Base-by-base conservation (phyloP, 2,113 vertebrate species). In the Pangasianodon hypophthalmus region DNA sequence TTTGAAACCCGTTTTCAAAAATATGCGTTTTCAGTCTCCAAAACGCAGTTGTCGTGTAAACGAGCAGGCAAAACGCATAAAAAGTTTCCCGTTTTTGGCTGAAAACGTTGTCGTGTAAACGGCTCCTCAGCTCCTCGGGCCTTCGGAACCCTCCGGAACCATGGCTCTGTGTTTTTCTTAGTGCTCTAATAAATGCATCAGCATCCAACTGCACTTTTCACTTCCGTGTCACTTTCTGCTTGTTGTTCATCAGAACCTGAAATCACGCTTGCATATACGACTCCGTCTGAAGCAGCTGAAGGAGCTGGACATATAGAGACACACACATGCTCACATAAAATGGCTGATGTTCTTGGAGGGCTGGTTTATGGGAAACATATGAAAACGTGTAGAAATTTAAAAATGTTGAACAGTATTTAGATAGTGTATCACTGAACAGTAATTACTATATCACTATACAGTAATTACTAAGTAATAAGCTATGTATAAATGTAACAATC, bases 361-460 rank as follows among this genome's bases (percentile, higher is more conserved):
- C 58, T 6, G 87, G 85, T 87, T 71, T 85, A 79, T 87, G 77
- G 84, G 46, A 86, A 81, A 87, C 86, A 85, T 13, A 69, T 44
- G 64, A 69, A 87, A 81, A 88, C 8, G 81, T 44, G 64, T 60
- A 71, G 69, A 14, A 83, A 56, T 29, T 29, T 21, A 29, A 4
- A 29, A 0, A 64, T 64, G 9, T 24, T 60, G 54, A 56, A 50
- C 50, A 9, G 50, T 14, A 13, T 56, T 56, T 1, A 58, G 18
- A 4, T 9, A 29, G 24, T 3, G 29, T 0, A 67, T 67, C 64
- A 67, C 26, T 0, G 64, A n/a, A 67, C 26, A n/a, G 64, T 67
- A 62, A 62, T 62, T 62, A 62, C 60, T 62, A 29, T 26, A 62
- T 26, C 21, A 62, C 7, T 62, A 62, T 29, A 62, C 24, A 62